Evolutionary conservation across 2,888 invertebrate genomes (phyloP).

Genomic region (Gnatocerus cornutus): DNA sequence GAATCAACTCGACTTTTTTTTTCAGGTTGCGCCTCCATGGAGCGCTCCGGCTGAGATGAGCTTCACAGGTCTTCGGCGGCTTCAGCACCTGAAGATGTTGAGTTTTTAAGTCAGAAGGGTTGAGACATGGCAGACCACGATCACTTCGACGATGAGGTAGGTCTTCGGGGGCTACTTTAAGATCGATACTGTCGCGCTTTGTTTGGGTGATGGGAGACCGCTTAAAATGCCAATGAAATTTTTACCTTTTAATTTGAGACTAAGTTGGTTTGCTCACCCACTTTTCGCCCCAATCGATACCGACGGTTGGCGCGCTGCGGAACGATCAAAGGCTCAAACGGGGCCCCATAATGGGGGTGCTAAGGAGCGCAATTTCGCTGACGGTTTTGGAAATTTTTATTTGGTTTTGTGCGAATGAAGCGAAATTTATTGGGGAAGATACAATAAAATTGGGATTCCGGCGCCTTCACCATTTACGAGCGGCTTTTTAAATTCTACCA

Average conservation of each 20-base stretch:
- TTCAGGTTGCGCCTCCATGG: no score
- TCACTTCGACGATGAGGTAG: constrained; percentile 65
- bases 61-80: constrained; percentile 6
- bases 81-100: constrained; percentile 1
- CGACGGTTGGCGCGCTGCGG: constrained; percentile 20
- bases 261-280: constrained; percentile 36
- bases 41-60: constrained; percentile 14
- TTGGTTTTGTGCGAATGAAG: no score
- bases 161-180: constrained; percentile 27
- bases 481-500: no score
- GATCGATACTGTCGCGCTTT: neutral
- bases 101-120: neutral
- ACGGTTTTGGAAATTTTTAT: no score
- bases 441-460: no score
- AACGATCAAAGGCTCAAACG: constrained; percentile 23
- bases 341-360: constrained; percentile 16
- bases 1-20: no score
- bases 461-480: neutral
- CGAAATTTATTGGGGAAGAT: no score
- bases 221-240: constrained; percentile 37
- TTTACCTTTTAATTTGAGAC: constrained; percentile 31
- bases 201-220: constrained; percentile 30
- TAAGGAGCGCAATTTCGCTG: neutral
- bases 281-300: constrained; percentile 41
- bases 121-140: constrained; percentile 60